These are phyloP conservation scores for Thunnus thynnus DNA, from an alignment of 2,113 vertebrate genomes.

Conservation along the genomic window DNA sequence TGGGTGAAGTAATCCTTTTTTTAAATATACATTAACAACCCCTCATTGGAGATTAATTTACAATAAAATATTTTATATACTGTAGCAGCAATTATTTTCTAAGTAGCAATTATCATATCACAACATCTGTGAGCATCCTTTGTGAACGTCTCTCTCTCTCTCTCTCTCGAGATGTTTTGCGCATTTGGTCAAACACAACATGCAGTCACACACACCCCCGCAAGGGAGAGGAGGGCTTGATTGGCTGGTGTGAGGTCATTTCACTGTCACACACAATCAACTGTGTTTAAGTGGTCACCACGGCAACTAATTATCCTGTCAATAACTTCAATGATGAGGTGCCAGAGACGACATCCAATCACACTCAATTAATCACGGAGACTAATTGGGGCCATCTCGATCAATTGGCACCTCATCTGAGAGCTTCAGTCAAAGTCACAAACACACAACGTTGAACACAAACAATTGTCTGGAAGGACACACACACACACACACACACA, in stretches of 20 bases:
- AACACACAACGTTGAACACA: slow-evolving; percentile 39
- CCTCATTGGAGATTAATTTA: neutral
- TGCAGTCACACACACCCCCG: neutral
- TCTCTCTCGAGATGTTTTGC: neutral
- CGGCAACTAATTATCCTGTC: slow-evolving; percentile 77
- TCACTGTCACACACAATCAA: slow-evolving; percentile 63
- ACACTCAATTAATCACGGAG: slow-evolving; percentile 72
- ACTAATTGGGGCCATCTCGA: slow-evolving; percentile 80
- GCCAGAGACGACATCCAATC: slow-evolving; percentile 68
- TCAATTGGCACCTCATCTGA: slow-evolving; percentile 73
- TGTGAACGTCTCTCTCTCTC: neutral
- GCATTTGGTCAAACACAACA: slow-evolving; percentile 3
- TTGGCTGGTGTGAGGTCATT: slow-evolving; percentile 52
- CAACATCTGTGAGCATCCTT: neutral
- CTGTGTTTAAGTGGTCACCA: slow-evolving; percentile 71
- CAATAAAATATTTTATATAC: neutral
- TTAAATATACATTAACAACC: neutral
- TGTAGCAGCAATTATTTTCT: neutral
- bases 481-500: slow-evolving; percentile 38
- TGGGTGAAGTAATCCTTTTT: too few species aligned
- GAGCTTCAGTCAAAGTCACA: slow-evolving; percentile 66
- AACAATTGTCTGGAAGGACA: neutral
- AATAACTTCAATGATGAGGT: slow-evolving; percentile 69
- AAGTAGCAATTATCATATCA: neutral
- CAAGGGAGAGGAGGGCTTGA: slow-evolving; percentile 21